Evolutionary conservation across 2,797 vertebrate genomes (phyloP), one percentile per base, ranked within the genome.

Genomic region (Nannoperca australis): DNA sequence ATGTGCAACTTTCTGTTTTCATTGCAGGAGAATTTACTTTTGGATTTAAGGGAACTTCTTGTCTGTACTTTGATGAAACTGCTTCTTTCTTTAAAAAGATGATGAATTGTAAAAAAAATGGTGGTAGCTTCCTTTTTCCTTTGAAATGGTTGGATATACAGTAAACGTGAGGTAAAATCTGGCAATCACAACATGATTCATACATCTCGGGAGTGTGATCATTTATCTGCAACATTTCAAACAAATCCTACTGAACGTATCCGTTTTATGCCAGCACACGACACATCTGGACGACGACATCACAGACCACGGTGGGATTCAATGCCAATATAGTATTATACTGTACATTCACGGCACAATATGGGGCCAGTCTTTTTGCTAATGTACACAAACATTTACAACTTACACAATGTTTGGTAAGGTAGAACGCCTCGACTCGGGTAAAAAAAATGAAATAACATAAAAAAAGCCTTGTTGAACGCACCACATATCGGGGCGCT

Each of bases 271-370:
- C 55, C 59, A 56, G 84, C 76, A 85, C 69, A 91, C 83, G 54
- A 85, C 72, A 89, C 80, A 64, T 88, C 84, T 81, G 80, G 82
- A 91, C 78, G 60, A 85, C 73, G n/a, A 91, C 88, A 84, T 73
- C 79, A 89, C 85, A 84, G 82, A 76, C 81, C 76, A 85, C 51
- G 56, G 70, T 27, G 69, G 76, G 55, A 54, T 74, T 87, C 65
- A 45, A 84, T 50, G 72, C 81, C 82, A 69, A 69, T 83, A 85
- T 64, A 81, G 73, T 82, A 74, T 79, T 65, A 84, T 70, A 76
- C 84, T 89, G 85, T 89, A 92, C 90, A 92, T 92, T 90, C 87
- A 91, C 66, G 89, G 91, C 90, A 83, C 81, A 63, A n/a, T 90
- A 90, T 89, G 86, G 65, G 34, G 88, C 89, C 90, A 90, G 80